Base-by-base conservation (phyloP, 2,113 vertebrate species). In the Oreotragus oreotragus region DNA sequence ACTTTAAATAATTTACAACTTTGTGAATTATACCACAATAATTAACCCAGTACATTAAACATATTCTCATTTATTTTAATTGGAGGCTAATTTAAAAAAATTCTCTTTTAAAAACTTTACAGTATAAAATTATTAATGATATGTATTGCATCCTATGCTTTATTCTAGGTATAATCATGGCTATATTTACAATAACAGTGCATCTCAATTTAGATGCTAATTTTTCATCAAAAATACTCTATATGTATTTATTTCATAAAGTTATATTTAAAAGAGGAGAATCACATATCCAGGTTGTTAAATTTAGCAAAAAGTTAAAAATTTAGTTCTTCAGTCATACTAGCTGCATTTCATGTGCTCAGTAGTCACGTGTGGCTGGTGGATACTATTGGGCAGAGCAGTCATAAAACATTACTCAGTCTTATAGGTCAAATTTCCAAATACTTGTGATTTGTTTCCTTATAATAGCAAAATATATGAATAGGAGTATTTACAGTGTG, bases 61-160 rank as follows among this genome's bases (percentile, higher is more conserved):
- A 60, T 55, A 49, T 25, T 60, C 5, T 87, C 28, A 92, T 76
- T 96, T n/a, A n/a, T n/a, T n/a, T n/a, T 70, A 39, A 70, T 39
- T 39, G 66, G 66, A 73, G n/a, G 66, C 66, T 73, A 73, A 39
- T 70, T 70, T 5, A 92, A 93, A 64, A n/a, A n/a, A 66, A 49
- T n/a, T n/a, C n/a, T n/a, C n/a, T n/a, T n/a, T n/a, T n/a, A n/a
- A 45, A 45, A 33, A 36, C 17, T 64, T 83, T 76, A 45, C 0
- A 51, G 14, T 33, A 21, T 95, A 70, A 88, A 88, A 88, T 90
- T 76, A 80, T 64, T 97, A 73, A 83, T 80, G n/a, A 19, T 30
- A 39, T 53, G 3, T 62, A n/a, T 79, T 66, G 2, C 5, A 53
- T 57, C 90, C 12, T 91, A 12, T 89, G 17, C 84, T 94, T 89